phyloP scores from a whole-genome alignment of 1,140 invertebrate genomes.

The Elymnias hypermnestra region DNA sequence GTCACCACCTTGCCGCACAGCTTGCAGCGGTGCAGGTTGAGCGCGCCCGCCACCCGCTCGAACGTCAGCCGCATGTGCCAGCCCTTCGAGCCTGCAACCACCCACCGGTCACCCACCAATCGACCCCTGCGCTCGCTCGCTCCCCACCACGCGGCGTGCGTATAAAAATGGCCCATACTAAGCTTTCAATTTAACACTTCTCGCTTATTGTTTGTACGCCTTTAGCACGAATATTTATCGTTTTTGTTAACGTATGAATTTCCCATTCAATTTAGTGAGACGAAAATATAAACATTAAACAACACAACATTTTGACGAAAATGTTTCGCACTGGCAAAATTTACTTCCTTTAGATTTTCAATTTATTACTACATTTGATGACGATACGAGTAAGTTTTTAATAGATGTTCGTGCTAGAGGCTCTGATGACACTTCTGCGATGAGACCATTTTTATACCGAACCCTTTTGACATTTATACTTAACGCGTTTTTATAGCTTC shows the following conservation, averaged over 20 bases:
- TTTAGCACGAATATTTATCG: neutral
- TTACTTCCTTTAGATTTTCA: too few species aligned
- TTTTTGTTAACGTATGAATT: slow-evolving; percentile 1
- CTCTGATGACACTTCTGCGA: too few species aligned
- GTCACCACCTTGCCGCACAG: slow-evolving; percentile 93
- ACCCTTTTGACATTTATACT: slow-evolving; percentile 2
- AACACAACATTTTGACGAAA: too few species aligned
- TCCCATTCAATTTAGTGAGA: too few species aligned
- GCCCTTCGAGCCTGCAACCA: slow-evolving; percentile 91
- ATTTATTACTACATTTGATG: too few species aligned
- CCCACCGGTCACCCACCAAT: slow-evolving; percentile 35
- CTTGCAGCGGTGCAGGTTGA: slow-evolving; percentile 93
- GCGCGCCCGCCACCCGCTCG: slow-evolving; percentile 90
- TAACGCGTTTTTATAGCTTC: slow-evolving; percentile 4
- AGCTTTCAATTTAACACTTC: too few species aligned
- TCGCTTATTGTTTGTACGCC: too few species aligned
- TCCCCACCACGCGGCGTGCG: neutral
- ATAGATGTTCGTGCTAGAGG: too few species aligned
- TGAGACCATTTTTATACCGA: slow-evolving; percentile 16
- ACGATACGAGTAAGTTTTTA: too few species aligned
- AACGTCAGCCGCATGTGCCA: slow-evolving; percentile 88
- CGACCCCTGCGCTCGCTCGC: neutral
- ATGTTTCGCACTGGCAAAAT: too few species aligned
- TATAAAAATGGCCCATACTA: slow-evolving; percentile 15
- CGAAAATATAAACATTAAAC: too few species aligned